A percentile compares a stretch with the other conserved stretches of the same genome.
Conservation (phyloP, 2,888 invertebrate species). For the Amiota mariae region DNA sequence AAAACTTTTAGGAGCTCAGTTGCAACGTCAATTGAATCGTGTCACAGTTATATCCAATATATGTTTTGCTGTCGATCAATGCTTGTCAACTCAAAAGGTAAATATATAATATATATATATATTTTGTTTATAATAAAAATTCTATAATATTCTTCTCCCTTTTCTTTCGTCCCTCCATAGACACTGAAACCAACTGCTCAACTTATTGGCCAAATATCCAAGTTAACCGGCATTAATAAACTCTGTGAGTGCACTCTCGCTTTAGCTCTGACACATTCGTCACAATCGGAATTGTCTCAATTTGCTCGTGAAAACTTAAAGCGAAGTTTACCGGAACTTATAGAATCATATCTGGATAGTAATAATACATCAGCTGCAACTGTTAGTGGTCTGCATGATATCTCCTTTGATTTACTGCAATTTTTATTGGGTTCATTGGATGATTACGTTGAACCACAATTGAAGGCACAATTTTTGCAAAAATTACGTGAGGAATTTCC, state of each 20-base stretch:
- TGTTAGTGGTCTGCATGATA: slow-evolving; percentile 84
- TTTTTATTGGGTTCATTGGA: slow-evolving; percentile 78
- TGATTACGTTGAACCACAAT: slow-evolving; percentile 74
- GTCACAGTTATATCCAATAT: slow-evolving; percentile 90
- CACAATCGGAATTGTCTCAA: slow-evolving; percentile 82
- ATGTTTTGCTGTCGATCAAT: slow-evolving; percentile 90
- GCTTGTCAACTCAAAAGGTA: slow-evolving; percentile 80
- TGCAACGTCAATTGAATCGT: slow-evolving; percentile 85
- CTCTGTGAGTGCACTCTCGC: slow-evolving; percentile 94
- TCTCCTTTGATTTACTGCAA: slow-evolving; percentile 91
- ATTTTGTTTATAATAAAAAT: neutral
- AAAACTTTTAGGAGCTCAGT: slow-evolving; percentile 86
- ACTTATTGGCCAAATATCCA: slow-evolving; percentile 88
- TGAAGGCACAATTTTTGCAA: slow-evolving; percentile 79
- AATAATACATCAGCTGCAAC: slow-evolving; percentile 76
- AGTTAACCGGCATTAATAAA: slow-evolving; percentile 88
- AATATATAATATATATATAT: neutral
- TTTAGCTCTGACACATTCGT: slow-evolving; percentile 87
- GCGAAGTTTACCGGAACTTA: slow-evolving; percentile 87
- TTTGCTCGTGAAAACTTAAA: slow-evolving; percentile 86
- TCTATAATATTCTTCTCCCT: slow-evolving; percentile 20
- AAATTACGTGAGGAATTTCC: slow-evolving; percentile 91
- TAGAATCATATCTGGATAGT: slow-evolving; percentile 87
- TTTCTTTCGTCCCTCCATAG: no score
- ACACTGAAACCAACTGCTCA: slow-evolving; percentile 85